Evolutionary conservation across 2,888 invertebrate genomes (phyloP).

Genomic region (Uloborus plumipes): DNA sequence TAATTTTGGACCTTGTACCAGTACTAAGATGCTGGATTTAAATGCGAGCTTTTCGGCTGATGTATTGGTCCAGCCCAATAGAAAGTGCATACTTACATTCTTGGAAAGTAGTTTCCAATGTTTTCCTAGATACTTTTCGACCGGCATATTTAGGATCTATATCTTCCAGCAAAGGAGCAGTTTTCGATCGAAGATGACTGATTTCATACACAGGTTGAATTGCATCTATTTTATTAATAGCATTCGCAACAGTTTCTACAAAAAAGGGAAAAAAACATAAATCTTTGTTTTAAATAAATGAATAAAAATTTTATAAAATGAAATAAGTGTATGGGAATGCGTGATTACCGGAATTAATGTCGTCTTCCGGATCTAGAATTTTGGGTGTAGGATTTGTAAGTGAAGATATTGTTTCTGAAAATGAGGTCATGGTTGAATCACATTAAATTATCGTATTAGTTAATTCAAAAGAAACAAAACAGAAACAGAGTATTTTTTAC

Average conservation of each 20-base stretch:
- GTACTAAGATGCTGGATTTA: too few species aligned
- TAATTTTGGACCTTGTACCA: too few species aligned
- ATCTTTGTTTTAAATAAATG: too few species aligned
- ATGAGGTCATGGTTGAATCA: constrained; percentile 31
- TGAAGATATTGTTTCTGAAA: constrained; percentile 50
- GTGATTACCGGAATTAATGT: constrained; percentile 32
- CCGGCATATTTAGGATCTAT: constrained; percentile 59
- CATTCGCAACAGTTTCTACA: constrained; percentile 2
- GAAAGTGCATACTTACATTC: constrained; percentile 11
- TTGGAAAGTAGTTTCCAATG: constrained; percentile 19
- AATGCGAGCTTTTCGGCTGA: too few species aligned
- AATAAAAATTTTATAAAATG: neutral
- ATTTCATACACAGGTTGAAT: neutral
- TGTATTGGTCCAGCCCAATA: too few species aligned
- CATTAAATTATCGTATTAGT: too few species aligned
- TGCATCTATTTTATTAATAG: neutral
- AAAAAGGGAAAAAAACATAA: neutral
- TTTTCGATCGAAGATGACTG: constrained; percentile 53
- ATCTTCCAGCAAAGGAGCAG: constrained; percentile 47
- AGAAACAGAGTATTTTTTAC: too few species aligned
- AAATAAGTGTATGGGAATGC: too few species aligned
- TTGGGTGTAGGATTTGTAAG: constrained; percentile 59
- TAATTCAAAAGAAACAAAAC: too few species aligned
- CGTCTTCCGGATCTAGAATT: constrained; percentile 63
- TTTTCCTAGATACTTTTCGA: constrained; percentile 48